Evolutionary conservation across 2,888 invertebrate genomes (phyloP).

Genomic region (Koerneria pararmatus): DNA sequence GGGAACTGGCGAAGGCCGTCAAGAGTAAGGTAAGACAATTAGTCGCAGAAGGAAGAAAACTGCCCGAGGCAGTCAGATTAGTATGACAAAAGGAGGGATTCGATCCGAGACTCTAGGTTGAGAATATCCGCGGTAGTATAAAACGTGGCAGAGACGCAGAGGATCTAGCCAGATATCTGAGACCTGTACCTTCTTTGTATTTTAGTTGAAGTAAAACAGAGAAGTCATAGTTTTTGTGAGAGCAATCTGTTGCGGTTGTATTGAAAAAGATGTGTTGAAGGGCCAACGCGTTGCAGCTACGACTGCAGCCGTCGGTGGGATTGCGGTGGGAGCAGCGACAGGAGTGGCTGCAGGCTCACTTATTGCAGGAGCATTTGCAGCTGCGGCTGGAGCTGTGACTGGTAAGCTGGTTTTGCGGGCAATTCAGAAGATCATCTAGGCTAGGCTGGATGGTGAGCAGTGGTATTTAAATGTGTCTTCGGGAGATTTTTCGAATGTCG

Average conservation of each 20-base stretch:
- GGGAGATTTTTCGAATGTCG: not conserved
- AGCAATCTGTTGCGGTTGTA: not conserved
- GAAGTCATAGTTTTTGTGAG: too few relatives aligned
- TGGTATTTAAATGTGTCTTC: not conserved
- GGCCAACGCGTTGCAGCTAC: not conserved
- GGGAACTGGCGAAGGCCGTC: conserved; percentile 50
- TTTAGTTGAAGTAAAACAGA: too few relatives aligned
- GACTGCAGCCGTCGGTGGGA: conserved; percentile 48
- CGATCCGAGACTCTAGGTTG: not conserved
- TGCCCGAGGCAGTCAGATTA: not conserved
- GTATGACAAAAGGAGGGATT: not conserved
- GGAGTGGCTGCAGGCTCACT: conserved; percentile 53
- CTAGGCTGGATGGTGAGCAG: not conserved
- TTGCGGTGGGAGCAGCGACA: conserved; percentile 53
- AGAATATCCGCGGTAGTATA: too few relatives aligned
- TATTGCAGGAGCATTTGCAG: conserved; percentile 50
- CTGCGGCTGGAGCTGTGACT: conserved; percentile 50
- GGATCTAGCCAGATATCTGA: too few relatives aligned
- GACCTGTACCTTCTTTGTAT: too few relatives aligned
- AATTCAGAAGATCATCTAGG: not conserved
- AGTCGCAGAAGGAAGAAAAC: not conserved
- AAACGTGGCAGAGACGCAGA: too few relatives aligned
- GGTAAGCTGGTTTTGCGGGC: conserved; percentile 27
- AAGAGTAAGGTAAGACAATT: conserved; percentile 29
- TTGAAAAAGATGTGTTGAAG: not conserved